Base-by-base conservation (phyloP, 2,888 invertebrate species). In the Xestia xanthographa region DNA sequence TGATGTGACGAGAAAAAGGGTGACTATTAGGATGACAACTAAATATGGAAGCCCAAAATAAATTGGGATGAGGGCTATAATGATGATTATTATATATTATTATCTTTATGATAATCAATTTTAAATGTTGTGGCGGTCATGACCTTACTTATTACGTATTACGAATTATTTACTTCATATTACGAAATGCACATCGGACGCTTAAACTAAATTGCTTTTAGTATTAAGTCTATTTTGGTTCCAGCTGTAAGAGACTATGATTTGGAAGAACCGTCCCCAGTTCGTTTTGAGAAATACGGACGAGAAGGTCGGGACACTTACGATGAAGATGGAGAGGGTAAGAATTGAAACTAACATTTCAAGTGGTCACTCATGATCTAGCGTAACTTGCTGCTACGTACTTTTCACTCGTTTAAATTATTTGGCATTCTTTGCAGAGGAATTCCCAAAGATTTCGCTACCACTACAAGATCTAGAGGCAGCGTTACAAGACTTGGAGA, bases 401-500 rank as follows among this genome's bases (percentile, higher is more conserved):
- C 14, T 34, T 41, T 48, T 58, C 11, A 38, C 12, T 45, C 20
- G 12, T 17, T 14, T 26, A 5, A 56, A 29, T 38, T 9, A 34
- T 17, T 22, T 62, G 11, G 12, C 2, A 38, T 56, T 67, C 0
- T 67, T 91, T 90, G 5, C 92, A 95, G 96, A 92, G 50, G 93
- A 94, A 0, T 96, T 95, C 43, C 96, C 95, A n/a, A 95, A 94
- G 86, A 95, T 96, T 79, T 95, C 96, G 0, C 89, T 96, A 5
- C 96, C 96, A 0, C 84, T 96, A 6, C 94, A 95, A 92, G 96
- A 96, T 79, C 86, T 96, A n/a, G 95, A 95, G 80, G 95, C 95
- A 17, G 96, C 96, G 0, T 86, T 96, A 11, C 93, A 94, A 83
- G 95, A 96, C 50, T 86, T 96, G 34, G 95, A 96, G 4, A 91